phyloP scores from a whole-genome alignment of 2,888 invertebrate genomes.

The Coenonympha glycerion region DNA sequence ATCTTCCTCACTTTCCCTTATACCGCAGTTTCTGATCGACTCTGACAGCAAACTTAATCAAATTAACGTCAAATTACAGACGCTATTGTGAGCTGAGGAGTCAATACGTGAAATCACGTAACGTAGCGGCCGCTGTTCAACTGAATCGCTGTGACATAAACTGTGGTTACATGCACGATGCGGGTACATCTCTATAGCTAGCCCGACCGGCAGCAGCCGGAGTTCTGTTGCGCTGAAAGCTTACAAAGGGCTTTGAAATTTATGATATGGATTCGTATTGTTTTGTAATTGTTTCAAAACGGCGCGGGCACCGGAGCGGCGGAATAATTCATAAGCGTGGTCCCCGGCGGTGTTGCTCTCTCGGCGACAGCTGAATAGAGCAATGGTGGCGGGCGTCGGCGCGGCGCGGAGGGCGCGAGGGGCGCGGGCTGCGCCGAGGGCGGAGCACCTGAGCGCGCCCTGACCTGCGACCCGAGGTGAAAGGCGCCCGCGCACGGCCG shows the following conservation, averaged over 20 bases:
- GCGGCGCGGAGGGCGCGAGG: slow-evolving; percentile 36
- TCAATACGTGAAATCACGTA: slow-evolving; percentile 1
- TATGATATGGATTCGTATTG: slow-evolving; percentile 66
- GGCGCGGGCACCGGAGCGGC: slow-evolving; percentile 44
- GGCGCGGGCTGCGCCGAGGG: slow-evolving; percentile 59
- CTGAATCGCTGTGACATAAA: not conserved
- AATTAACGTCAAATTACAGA: not conserved
- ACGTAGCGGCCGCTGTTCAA: not conserved
- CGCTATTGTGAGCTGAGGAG: slow-evolving; percentile 1
- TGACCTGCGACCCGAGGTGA: slow-evolving; percentile 75
- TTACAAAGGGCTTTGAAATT: slow-evolving; percentile 61
- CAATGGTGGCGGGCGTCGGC: slow-evolving; percentile 54
- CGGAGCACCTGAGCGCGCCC: slow-evolving; percentile 76
- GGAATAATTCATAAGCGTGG: slow-evolving; percentile 72
- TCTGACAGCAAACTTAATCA: not conserved
- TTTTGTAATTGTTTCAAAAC: slow-evolving; percentile 70
- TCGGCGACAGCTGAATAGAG: slow-evolving; percentile 72
- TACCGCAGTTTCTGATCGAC: slow-evolving; percentile 1
- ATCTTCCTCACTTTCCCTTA: slow-evolving; percentile 38
- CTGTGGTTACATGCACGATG: not conserved
- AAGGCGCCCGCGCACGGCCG: slow-evolving; percentile 66
- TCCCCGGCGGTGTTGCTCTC: slow-evolving; percentile 59
- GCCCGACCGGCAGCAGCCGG: slow-evolving; percentile 12
- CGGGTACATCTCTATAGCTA: slow-evolving; percentile 1
- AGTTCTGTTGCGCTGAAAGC: slow-evolving; percentile 22